phyloP scores from a whole-genome alignment of 2,113 vertebrate species.

The Oreochromis spilurus region DNA sequence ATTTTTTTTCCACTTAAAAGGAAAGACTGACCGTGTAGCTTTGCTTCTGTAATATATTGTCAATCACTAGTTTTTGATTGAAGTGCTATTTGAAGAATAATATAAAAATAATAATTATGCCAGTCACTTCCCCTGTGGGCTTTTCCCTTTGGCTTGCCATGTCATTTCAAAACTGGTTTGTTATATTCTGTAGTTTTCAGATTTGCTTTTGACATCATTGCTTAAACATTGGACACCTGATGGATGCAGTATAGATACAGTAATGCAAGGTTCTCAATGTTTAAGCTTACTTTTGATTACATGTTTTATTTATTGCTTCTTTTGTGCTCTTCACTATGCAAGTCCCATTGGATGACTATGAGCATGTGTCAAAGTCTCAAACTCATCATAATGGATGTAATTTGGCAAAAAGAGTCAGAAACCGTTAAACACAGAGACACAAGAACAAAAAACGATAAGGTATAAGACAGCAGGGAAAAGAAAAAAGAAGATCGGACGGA shows the following conservation, averaged over 20 bases:
- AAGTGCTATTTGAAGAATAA: background rate
- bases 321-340: background rate
- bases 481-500: background rate
- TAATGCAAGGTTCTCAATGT: background rate
- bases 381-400: background rate
- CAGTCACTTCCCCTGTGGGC: background rate
- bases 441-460: background rate
- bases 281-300: background rate
- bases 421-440: background rate
- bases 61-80: background rate
- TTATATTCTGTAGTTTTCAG: background rate
- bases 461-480: background rate
- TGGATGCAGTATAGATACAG: background rate
- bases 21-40: background rate
- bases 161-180: background rate
- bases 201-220: background rate
- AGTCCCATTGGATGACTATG: background rate
- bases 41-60: background rate
- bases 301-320: background rate
- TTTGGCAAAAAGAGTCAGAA: constrained; percentile 6
- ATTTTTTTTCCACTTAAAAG: background rate
- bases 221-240: background rate
- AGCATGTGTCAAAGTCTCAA: background rate
- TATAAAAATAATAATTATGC: background rate
- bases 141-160: background rate